These are phyloP conservation scores for Magallana angulata DNA, from an alignment of 1,140 invertebrate genomes.

Conservation along the genomic window DNA sequence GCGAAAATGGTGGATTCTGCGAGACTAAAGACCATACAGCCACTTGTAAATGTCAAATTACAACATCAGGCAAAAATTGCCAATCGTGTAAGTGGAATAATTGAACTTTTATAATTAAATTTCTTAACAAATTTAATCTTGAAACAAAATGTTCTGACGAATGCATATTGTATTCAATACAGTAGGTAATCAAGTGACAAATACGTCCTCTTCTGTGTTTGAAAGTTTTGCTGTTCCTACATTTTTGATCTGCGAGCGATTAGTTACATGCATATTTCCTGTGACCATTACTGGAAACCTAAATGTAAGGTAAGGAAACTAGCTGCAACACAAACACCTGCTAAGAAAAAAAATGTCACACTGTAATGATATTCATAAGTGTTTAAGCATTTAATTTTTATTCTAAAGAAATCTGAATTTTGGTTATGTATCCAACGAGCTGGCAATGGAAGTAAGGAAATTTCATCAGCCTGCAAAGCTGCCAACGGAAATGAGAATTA, in stretches of 20 bases:
- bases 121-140: too few species aligned
- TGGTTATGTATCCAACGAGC: slow-evolving; percentile 2
- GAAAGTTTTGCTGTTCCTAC: slow-evolving; percentile 5
- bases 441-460: not conserved
- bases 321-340: too few species aligned
- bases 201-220: not conserved
- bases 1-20: slow-evolving; percentile 13
- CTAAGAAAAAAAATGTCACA: too few species aligned
- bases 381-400: too few species aligned
- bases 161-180: not conserved
- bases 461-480: not conserved
- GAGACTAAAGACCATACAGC: not conserved
- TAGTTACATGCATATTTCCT: not conserved
- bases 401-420: not conserved
- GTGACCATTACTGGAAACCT: slow-evolving; percentile 4
- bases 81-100: not conserved
- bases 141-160: too few species aligned
- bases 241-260: not conserved
- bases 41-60: not conserved
- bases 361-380: too few species aligned
- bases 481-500: not conserved
- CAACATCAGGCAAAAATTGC: not conserved
- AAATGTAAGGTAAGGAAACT: not conserved
- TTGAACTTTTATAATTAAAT: too few species aligned
- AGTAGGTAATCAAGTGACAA: not conserved